Conservation (phyloP, 2,797 vertebrate species). For the Acanthurus lineatus region DNA sequence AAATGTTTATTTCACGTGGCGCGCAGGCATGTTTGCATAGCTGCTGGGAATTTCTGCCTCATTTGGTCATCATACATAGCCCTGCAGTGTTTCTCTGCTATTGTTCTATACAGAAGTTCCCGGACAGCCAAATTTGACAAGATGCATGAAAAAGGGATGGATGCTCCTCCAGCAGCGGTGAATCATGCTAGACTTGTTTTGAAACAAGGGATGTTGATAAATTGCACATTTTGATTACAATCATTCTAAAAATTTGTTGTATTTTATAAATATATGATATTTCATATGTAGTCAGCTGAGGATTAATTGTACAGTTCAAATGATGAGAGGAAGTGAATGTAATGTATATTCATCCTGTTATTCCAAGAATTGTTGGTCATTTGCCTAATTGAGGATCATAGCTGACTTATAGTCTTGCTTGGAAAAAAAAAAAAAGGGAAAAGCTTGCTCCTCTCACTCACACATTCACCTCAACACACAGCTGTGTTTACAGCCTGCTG, state of each 20-base stretch:
- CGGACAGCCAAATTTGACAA: constrained; percentile 46
- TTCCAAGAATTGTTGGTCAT: background rate
- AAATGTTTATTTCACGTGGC: constrained; percentile 79
- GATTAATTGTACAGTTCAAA: background rate
- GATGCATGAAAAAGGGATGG: constrained; percentile 47
- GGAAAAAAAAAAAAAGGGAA: background rate
- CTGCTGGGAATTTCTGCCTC: constrained; percentile 79
- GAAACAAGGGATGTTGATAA: constrained; percentile 37
- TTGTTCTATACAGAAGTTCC: constrained; percentile 54
- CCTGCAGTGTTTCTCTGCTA: constrained; percentile 52
- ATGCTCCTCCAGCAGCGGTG: constrained; percentile 32
- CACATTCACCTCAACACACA: constrained; percentile 62
- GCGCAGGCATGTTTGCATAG: constrained; percentile 78
- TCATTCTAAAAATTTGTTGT: background rate
- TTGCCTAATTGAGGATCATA: constrained; percentile 18
- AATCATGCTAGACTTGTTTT: background rate
- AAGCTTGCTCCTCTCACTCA: constrained; percentile 34
- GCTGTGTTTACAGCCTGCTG: constrained; percentile 70
- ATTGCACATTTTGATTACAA: constrained; percentile 10
- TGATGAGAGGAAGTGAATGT: background rate
- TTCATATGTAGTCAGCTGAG: background rate
- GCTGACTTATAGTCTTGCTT: constrained; percentile 3
- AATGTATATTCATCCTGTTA: background rate
- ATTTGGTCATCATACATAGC: constrained; percentile 73
- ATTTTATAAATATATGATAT: background rate